A percentile compares a stretch with the other conserved stretches of the same genome.
These are phyloP conservation scores for Babyrousa celebensis DNA, from an alignment of 2,797 vertebrate species.

Conservation along the genomic window DNA sequence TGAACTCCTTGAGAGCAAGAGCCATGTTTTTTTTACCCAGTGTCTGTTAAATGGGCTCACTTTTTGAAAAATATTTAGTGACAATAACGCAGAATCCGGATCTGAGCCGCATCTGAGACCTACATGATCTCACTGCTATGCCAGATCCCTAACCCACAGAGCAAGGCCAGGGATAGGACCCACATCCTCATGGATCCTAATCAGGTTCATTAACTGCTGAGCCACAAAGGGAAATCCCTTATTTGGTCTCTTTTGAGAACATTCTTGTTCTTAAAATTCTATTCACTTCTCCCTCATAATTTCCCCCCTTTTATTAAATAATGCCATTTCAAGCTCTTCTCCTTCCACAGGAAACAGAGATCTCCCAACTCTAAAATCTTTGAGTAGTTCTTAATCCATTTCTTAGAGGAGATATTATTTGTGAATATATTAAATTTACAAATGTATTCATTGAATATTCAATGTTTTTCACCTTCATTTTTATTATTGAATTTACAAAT, in stretches of 20 bases:
- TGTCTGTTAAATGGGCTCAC: background rate
- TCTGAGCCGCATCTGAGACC: too few species aligned
- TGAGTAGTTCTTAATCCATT: background rate
- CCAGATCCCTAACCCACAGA: too few species aligned
- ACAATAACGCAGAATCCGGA: too few species aligned
- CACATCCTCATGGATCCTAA: too few species aligned
- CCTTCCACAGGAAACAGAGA: background rate
- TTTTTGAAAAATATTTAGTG: background rate
- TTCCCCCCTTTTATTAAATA: background rate
- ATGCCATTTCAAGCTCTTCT: background rate
- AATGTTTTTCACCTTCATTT: background rate
- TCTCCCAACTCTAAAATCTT: background rate
- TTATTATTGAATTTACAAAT: background rate
- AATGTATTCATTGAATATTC: background rate
- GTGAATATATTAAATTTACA: background rate
- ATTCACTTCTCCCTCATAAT: background rate
- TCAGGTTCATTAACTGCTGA: too few species aligned
- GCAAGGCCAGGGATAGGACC: too few species aligned
- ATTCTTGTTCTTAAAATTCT: background rate
- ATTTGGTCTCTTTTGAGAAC: background rate
- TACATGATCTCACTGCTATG: too few species aligned
- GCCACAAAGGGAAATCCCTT: background rate
- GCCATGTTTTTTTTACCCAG: background rate
- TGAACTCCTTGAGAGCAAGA: background rate
- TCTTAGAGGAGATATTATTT: conserved; percentile 20